These are phyloP conservation scores for Plectus sambesii DNA, from an alignment of 1,140 invertebrate species.

Conservation along the genomic window DNA sequence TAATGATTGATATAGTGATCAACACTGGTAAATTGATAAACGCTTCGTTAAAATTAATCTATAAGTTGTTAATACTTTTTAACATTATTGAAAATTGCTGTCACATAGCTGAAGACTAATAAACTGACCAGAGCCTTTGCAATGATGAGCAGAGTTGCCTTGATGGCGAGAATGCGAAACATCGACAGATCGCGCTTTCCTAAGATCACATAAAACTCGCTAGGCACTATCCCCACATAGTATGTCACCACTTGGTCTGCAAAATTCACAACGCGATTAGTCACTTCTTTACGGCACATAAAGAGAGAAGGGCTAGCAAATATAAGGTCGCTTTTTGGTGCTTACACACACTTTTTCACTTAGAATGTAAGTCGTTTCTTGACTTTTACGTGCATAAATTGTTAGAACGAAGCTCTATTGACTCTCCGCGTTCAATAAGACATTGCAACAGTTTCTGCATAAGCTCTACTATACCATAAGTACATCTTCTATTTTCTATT, in stretches of 20 bases:
- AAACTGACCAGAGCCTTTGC: conserved; percentile 30
- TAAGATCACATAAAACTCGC: conserved; percentile 29
- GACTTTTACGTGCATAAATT: too few relatives aligned
- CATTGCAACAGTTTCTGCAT: conserved; percentile 5
- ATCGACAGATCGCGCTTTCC: conserved; percentile 22
- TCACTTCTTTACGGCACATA: conserved; percentile 14
- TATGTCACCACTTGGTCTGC: conserved; percentile 38
- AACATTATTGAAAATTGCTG: too few relatives aligned
- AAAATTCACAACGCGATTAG: conserved; percentile 7
- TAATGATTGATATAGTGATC: too few relatives aligned
- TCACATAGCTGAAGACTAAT: too few relatives aligned
- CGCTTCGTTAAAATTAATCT: too few relatives aligned
- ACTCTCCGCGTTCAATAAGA: neutral
- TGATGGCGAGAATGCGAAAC: conserved; percentile 25
- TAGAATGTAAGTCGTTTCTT: too few relatives aligned
- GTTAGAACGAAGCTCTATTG: conserved; percentile 3
- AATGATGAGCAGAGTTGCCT: conserved; percentile 23
- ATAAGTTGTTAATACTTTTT: too few relatives aligned
- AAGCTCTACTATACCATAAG: neutral
- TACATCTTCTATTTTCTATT: neutral
- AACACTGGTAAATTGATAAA: too few relatives aligned
- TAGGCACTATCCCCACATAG: conserved; percentile 31
- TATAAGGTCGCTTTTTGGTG: conserved; percentile 6
- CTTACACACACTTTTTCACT: conserved; percentile 18
- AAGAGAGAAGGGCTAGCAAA: neutral